phyloP scores from a whole-genome alignment of 2,113 vertebrate genomes.

The Takifugu flavidus region DNA sequence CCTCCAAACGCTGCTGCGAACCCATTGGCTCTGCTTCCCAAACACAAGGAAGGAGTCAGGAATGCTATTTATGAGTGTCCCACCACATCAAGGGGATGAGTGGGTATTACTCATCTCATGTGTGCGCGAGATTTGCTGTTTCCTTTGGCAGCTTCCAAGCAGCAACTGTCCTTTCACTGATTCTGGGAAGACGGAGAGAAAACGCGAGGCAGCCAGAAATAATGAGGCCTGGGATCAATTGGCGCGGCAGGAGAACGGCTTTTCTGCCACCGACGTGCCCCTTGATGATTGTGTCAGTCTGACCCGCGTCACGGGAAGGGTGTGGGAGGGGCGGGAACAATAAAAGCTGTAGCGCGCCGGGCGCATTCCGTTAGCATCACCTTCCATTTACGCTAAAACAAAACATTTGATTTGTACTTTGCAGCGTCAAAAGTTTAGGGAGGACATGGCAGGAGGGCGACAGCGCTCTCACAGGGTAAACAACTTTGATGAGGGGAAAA shows the following conservation, averaged over 20 bases:
- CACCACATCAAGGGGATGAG: conserved; percentile 65
- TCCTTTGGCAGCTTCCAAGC: conserved; percentile 34
- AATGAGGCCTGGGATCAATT: conserved; percentile 15
- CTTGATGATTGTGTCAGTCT: conserved; percentile 20
- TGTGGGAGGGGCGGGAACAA: not conserved
- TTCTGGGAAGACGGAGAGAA: conserved; percentile 36
- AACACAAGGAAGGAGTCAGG: conserved; percentile 43
- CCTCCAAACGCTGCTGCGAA: conserved; percentile 29
- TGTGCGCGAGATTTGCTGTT: conserved; percentile 43
- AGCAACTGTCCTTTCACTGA: conserved; percentile 33
- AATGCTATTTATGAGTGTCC: conserved; percentile 57
- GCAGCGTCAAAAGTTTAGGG: not conserved
- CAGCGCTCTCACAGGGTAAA: conserved; percentile 29
- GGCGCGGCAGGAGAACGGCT: conserved; percentile 14
- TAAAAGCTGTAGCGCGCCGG: not conserved
- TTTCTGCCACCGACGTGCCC: conserved; percentile 8
- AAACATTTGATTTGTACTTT: too few species aligned
- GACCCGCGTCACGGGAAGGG: conserved; percentile 7
- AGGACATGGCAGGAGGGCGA: conserved; percentile 3
- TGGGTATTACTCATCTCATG: conserved; percentile 51
- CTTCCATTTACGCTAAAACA: too few species aligned
- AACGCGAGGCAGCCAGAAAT: conserved; percentile 5
- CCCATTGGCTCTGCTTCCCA: conserved; percentile 46
- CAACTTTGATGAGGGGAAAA: conserved; percentile 26
- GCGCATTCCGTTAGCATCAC: too few species aligned